Percentiles rank a stretch among this genome's conserved stretches.
Conservation (phyloP, 2,797 vertebrate genomes). For the Rhabdophis nuchalis region DNA sequence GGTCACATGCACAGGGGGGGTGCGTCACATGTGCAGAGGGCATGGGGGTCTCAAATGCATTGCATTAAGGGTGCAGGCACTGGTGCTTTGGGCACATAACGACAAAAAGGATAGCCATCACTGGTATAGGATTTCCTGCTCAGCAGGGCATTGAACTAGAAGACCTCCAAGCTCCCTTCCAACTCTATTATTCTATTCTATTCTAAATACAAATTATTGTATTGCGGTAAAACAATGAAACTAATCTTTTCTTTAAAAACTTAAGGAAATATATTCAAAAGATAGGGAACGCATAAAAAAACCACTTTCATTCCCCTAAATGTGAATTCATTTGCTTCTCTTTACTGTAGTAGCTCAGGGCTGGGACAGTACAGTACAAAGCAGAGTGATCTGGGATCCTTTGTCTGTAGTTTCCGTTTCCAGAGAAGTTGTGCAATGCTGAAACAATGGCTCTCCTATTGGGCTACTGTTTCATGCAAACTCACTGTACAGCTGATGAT, state of each 20-base stretch:
- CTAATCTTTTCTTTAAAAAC: neutral
- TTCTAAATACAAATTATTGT: too few species aligned
- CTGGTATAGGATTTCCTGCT: too few species aligned
- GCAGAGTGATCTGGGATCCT: conserved; percentile 44
- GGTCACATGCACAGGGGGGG: too few species aligned
- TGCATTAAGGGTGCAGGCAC: too few species aligned
- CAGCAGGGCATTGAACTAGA: too few species aligned
- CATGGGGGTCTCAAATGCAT: too few species aligned
- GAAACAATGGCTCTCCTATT: conserved; percentile 64
- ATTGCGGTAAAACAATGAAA: neutral
- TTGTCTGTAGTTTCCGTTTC: conserved; percentile 67
- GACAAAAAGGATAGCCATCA: too few species aligned
- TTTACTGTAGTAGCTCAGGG: conserved; percentile 2
- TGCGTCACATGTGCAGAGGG: too few species aligned
- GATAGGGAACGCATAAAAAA: neutral
- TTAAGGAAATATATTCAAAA: neutral
- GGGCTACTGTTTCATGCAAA: conserved; percentile 61
- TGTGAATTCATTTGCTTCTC: neutral
- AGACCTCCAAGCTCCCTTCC: too few species aligned
- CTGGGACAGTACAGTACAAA: conserved; percentile 38
- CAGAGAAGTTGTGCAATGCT: conserved; percentile 47
- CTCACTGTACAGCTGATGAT: conserved; percentile 61
- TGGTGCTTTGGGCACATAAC: too few species aligned
- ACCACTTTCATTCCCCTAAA: conserved; percentile 5
- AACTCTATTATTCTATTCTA: too few species aligned